Conservation (phyloP, 2,113 vertebrate species). For the Oreotrochilus melanogaster region DNA sequence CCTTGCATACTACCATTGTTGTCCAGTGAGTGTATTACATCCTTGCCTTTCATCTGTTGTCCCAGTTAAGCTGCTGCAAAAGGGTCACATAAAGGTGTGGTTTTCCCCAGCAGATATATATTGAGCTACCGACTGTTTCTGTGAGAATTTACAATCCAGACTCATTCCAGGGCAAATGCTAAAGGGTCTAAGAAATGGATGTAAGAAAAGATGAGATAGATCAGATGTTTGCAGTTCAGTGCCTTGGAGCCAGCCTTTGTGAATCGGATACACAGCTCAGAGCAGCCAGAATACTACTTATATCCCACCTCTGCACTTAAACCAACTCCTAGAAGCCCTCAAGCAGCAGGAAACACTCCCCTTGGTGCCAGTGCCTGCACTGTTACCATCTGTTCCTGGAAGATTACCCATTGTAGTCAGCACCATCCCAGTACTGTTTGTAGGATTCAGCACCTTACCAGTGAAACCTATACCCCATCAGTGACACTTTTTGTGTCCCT, state of each 20-base stretch:
- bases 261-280: not conserved
- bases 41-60: not conserved
- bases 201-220: not conserved
- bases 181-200: not conserved
- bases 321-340: not conserved
- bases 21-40: not conserved
- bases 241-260: not conserved
- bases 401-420: not conserved
- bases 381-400: not conserved
- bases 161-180: not conserved
- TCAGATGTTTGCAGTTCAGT: not conserved
- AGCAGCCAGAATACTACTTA: not conserved
- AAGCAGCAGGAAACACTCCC: not conserved
- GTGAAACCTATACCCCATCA: not conserved
- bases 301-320: not conserved
- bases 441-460: constrained; percentile 5
- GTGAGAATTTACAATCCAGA: not conserved
- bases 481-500: not conserved
- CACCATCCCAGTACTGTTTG: not conserved
- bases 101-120: not conserved
- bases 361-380: not conserved
- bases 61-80: constrained; percentile 3
- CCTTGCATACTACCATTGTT: constrained; percentile 47
- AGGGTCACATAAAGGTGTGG: not conserved
- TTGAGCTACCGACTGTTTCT: not conserved